Base-by-base conservation (phyloP, 1,140 invertebrate genomes). In the Holcopasites calliopsidis region DNA sequence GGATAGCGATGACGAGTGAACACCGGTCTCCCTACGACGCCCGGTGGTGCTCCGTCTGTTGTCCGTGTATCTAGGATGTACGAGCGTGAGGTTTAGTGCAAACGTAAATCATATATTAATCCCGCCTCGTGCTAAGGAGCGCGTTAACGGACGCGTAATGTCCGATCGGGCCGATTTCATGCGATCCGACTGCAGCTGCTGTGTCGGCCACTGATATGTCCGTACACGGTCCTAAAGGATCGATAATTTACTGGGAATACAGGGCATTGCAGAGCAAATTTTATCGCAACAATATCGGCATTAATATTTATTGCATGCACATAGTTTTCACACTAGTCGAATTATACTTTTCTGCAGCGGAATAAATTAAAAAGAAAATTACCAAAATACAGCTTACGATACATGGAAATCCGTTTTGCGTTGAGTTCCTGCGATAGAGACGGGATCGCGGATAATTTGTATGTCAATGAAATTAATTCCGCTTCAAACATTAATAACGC, bases 61-160 rank as follows among this genome's bases (percentile, higher is more conserved):
- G 38, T 60, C 38, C 26, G 58, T 60, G 65, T 78, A 78, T 49
- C 33, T 62, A 40, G 38, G 74, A 82, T 82, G 44, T 78, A 77
- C 18, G 70, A 66, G 62, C 77, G 49, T 33, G 47, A 57, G 50
- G 78, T 77, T 82, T 85, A 81, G 71, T 70, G 65, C 35, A 58
- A 57, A 60, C 73, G 69, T 86, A 86, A 85, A 86, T 86, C 85
- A 86, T 83, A 83, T 78, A 83, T 85, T 85, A 86, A 85, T 64
- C 81, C 49, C 52, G 75, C 35, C 60, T 82, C 80, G 40, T 66
- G 69, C 26, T n/a, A 35, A 69, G 75, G 64, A 23, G 52, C 75
- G 40, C 78, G 80, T 82, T 82, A 82, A 73, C 80, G 74, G 80
- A 77, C 68, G 62, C 79, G 74, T 81, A 73, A 82, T 82, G 76